phyloP scores from a whole-genome alignment of 2,113 vertebrate species.

The Etia nguti region DNA sequence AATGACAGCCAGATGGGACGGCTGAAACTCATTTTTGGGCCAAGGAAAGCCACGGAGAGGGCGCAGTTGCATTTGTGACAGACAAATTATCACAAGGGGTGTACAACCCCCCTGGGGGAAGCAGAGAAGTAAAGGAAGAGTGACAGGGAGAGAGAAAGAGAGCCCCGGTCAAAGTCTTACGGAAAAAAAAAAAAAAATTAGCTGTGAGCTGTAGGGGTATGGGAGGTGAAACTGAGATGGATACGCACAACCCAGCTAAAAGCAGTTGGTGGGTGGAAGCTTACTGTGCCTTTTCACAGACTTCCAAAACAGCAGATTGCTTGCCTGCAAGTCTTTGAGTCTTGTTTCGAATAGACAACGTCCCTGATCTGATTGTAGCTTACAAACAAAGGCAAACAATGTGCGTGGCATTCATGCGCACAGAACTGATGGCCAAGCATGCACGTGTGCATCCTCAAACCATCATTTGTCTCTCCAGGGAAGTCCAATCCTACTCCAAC shows the following conservation, averaged over 20 bases:
- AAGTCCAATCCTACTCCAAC: constrained; percentile 24
- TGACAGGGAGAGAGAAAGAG: constrained; percentile 27
- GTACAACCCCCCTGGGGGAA: constrained; percentile 32
- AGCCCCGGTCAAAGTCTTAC: constrained; percentile 7
- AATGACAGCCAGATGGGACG: constrained; percentile 66
- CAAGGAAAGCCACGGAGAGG: constrained; percentile 52
- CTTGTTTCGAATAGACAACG: constrained; percentile 6
- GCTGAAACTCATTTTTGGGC: constrained; percentile 57
- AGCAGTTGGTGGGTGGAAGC: constrained; percentile 54
- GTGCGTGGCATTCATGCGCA: neutral
- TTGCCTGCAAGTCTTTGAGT: constrained; percentile 43
- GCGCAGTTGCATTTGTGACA: constrained; percentile 61
- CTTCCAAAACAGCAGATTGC: constrained; percentile 38
- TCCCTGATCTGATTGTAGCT: constrained; percentile 33
- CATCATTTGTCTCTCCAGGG: constrained; percentile 34
- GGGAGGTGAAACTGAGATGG: constrained; percentile 52
- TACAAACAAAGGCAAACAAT: constrained; percentile 16
- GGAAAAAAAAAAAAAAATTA: constrained; percentile 54
- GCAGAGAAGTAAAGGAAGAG: constrained; percentile 29
- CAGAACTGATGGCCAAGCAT: neutral
- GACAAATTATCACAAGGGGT: constrained; percentile 61
- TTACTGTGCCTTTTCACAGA: constrained; percentile 47
- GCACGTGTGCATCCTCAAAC: constrained; percentile 11
- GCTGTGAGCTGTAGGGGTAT: constrained; percentile 43
- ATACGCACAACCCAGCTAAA: constrained; percentile 37